Conservation (phyloP, 2,888 invertebrate genomes). For the Mayetiola destructor region DNA sequence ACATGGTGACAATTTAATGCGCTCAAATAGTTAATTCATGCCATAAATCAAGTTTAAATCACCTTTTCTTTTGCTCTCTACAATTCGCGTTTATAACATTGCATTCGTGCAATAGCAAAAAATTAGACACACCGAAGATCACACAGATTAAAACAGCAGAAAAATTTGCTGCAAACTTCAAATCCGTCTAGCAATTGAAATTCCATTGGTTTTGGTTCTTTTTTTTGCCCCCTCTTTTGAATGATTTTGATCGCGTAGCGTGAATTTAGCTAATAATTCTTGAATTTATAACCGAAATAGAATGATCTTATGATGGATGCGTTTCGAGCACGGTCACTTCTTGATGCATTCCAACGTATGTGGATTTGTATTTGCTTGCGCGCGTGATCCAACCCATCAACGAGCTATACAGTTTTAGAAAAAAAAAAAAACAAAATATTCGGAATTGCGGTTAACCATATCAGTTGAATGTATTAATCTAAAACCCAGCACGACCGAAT, state of each 20-base stretch:
- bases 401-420: no score
- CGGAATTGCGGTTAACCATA: conserved; percentile 8
- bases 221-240: no score
- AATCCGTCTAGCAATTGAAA: no score
- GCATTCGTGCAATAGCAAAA: no score
- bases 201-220: no score
- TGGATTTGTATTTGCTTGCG: background rate
- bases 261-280: conserved; percentile 8
- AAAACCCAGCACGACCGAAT: conserved; percentile 9
- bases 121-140: no score
- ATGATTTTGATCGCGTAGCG: background rate
- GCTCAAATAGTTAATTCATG: conserved; percentile 3
- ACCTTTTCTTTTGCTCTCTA: no score
- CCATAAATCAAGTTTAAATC: conserved; percentile 8
- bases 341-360: no score
- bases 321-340: background rate
- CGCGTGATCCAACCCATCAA: background rate
- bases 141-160: background rate
- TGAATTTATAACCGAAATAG: conserved; percentile 1
- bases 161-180: no score
- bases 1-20: conserved; percentile 5
- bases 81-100: no score
- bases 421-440: no score
- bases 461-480: conserved; percentile 6
- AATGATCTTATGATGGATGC: conserved; percentile 10